Conservation (phyloP, 2,113 vertebrate species). For the Ailurus styani region DNA sequence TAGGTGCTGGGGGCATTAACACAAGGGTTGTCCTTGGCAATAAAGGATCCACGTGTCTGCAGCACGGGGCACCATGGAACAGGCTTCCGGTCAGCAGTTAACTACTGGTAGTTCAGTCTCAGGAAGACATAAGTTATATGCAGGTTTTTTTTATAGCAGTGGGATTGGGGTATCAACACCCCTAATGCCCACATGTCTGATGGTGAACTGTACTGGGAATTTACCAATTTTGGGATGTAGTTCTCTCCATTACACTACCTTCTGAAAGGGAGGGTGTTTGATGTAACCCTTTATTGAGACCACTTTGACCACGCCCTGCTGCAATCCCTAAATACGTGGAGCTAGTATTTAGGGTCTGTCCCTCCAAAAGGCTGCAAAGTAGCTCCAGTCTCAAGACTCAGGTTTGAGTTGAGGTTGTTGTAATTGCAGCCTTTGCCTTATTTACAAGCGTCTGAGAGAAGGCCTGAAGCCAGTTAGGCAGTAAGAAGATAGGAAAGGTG, state of each 20-base stretch:
- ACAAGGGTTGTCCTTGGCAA: neutral
- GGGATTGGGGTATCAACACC: neutral
- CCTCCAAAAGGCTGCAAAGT: neutral
- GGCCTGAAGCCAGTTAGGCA: no score
- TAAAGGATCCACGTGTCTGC: neutral
- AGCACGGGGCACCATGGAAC: rapidly evolving
- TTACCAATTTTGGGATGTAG: neutral
- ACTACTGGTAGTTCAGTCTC: neutral
- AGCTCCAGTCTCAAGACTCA: neutral
- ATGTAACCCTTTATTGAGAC: neutral
- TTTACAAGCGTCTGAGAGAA: neutral
- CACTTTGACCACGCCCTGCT: neutral
- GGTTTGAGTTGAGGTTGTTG: neutral
- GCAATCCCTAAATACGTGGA: neutral
- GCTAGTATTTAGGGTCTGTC: neutral
- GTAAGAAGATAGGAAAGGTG: rapidly evolving
- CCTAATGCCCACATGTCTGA: neutral
- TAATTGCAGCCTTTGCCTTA: neutral
- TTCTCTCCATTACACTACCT: neutral
- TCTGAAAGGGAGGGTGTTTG: neutral
- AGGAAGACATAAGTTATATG: neutral
- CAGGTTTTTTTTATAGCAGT: neutral
- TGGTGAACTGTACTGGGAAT: neutral
- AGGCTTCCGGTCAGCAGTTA: neutral
- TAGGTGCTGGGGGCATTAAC: neutral